Evolutionary conservation across 2,888 invertebrate species (phyloP).

Genomic region (Tetheella fluctuosa): DNA sequence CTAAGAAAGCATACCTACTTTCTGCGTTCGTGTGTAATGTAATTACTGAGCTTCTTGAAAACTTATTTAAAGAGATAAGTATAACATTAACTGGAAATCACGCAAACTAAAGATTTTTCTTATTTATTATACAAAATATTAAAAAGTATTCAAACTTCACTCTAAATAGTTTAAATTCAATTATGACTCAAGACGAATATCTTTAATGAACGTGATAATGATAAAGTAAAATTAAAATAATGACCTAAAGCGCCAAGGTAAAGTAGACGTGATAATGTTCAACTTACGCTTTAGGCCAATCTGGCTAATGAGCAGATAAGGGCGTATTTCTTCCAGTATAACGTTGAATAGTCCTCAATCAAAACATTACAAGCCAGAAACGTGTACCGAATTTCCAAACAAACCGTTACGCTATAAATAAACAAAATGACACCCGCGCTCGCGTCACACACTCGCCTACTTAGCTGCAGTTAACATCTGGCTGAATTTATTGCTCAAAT

Average conservation of each 20-base stretch:
- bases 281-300: neutral
- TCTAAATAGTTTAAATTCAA: too few relatives aligned
- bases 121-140: too few relatives aligned
- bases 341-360: neutral
- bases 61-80: neutral
- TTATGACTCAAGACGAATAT: too few relatives aligned
- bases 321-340: neutral
- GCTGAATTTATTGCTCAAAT: constrained; percentile 70
- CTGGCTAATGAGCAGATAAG: neutral
- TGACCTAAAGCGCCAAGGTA: too few relatives aligned
- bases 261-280: too few relatives aligned
- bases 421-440: constrained; percentile 41
- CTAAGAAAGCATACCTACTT: constrained; percentile 55
- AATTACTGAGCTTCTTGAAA: neutral
- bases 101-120: neutral
- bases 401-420: constrained; percentile 37
- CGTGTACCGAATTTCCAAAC: constrained; percentile 1
- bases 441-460: constrained; percentile 33
- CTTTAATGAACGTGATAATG: too few relatives aligned
- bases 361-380: neutral
- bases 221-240: too few relatives aligned
- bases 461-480: constrained; percentile 50
- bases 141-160: too few relatives aligned
- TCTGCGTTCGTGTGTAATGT: constrained; percentile 26
- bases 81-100: neutral